Evolutionary conservation across 2,888 invertebrate genomes (phyloP), one percentile per base, ranked within the genome.

Genomic region (Trichogramma evanescens): DNA sequence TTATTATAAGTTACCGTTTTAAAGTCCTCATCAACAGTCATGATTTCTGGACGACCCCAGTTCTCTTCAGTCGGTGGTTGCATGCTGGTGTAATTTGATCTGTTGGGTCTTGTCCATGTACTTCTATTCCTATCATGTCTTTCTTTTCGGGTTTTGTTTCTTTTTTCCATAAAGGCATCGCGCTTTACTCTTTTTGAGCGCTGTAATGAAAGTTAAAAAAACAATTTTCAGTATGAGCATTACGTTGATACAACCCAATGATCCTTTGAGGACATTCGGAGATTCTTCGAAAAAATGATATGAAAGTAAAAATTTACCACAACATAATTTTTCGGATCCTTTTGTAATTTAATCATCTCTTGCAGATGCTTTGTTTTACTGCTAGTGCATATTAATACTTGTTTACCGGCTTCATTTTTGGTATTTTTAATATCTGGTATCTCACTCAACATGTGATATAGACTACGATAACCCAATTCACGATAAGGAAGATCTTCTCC

Each of bases 401-500:
- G 54, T 10, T 50, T 49, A 1, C 54, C 45, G 0, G 2, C 3
- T 0, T 54, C 46, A 26, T 60, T 59, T 4, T 10, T 13, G 0
- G 7, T 4, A 1, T n/a, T n/a, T 42, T 39, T 48, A 6, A 63
- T 52, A 10, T 60, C 60, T 2, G 50, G 54, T 5, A 60, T 54
- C 4, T 60, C 60, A 2, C 50, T 45, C 4, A 63, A 6, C 2
- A 51, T 45, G 1, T 58, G 54, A 6, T 50, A 58, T 1, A 63
- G 38, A 9, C 44, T 58, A 7, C 13, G 41, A 7, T 63, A 63
- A 3, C 60, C 60, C 1, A 60, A n/a, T 55, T 50, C 39, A 0
- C 41, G 45, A 26, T 38, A 51, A 2, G 63, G 63, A 9, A 63
- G 57, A 1, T 48, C 46, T n/a, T 53, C 59, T 5, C 9, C 56